Evolutionary conservation across 2,797 vertebrate species (phyloP), one percentile per base, ranked within the genome.

Genomic region (Sebastes hubbsi): DNA sequence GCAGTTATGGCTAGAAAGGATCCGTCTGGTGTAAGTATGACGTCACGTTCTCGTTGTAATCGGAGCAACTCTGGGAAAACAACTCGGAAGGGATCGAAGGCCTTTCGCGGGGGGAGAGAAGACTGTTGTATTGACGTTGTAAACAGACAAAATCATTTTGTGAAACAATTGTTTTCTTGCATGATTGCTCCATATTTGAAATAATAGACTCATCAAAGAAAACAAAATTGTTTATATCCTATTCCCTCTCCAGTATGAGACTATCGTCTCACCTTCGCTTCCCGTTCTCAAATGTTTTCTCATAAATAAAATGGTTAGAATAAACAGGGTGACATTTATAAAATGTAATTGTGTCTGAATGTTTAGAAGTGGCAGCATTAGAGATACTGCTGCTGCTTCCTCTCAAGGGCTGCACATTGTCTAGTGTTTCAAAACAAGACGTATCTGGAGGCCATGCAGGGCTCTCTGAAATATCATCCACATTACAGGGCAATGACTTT

Each of bases 291-390:
- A 27, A 27, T 27, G 25, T 27, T 27, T 27, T 27, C 25, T 75
- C 29, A 64, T 25, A 11, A 56, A 75, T 54, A 46, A 73, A 78
- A 61, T n/a, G 27, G 72, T 61, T 61, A 22, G 11, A 81, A 60
- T 62, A 83, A 75, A 78, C 34, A 66, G 61, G 62, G 14, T 22
- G 46, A 82, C 83, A 80, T 81, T 89, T 89, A 88, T 87, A 77
- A 85, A 78, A 56, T 72, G 54, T 82, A 87, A 91, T 89, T 84
- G 83, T 78, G 59, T 80, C 61, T 84, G 75, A 81, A 60, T 83
- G 60, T 82, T 84, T 55, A 60, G 20, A 78, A 81, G 59, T 61
- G 24, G 72, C 49, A 30, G 55, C 29, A 58, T 72, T 62, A 34
- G 29, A 86, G 62, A 73, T 74, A 22, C 29, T 60, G 25, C 59